Base-by-base conservation (phyloP, 2,888 invertebrate genomes). In the Drosophila meridiana region DNA sequence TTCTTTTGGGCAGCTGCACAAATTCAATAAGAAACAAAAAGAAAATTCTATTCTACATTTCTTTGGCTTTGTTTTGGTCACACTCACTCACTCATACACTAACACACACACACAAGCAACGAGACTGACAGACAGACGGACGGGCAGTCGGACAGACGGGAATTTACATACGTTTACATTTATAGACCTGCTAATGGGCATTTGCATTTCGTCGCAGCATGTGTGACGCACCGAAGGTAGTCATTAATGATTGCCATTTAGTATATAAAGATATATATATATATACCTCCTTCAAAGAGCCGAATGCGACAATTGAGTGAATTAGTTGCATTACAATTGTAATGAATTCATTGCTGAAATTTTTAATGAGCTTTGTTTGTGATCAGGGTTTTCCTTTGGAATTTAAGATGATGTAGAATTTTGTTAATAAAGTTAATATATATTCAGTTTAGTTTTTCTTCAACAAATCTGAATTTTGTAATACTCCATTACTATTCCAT, bases 1-100 rank as follows among this genome's bases (percentile, higher is more conserved):
- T 90, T 83, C 73, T 87, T 83, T 90, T 83, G 62, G 73, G 80
- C 74, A 71, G 73, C 75, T 68, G 79, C 71, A 59, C 48, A 80
- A 69, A 59, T 57, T 59, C 56, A 66, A 59, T 55, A 64, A 63
- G 43, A 76, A 62, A 48, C 52, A 64, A 47, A 45, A 61, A 61
- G 64, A 32, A 61, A 63, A 58, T 50, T 30, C 50, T 65, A 58
- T 76, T 67, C 70, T 65, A 85, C 85, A 85, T 89, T 84, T 84
- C 83, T 84, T 89, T 84, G 83, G 83, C 83, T 84, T 84, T 83
- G 89, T 89, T 87, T 88, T 78, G 61, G 63, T 61, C 82, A 62
- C 60, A 61, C 74, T 57, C 52, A 14, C 28, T 6, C 56, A 63
- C 34, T 13, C 43, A 43, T 32, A 14, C 56, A 63, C 34, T 13